Evolutionary conservation across 2,888 invertebrate genomes (phyloP).

Genomic region (Cyclophora punctaria): DNA sequence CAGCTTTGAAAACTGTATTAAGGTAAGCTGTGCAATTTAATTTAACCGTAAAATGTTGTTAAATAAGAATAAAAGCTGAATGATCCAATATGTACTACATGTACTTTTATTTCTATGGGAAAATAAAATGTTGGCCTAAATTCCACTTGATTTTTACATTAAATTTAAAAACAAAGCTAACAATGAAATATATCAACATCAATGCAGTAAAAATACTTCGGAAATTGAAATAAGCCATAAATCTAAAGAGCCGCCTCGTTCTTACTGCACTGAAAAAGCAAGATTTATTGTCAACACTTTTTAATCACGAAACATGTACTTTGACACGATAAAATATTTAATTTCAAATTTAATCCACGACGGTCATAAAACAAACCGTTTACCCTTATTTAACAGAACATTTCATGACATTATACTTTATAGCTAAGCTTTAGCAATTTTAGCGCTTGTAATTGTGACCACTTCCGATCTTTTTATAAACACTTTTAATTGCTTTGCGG

Average conservation of each 20-base stretch:
- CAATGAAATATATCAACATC: too few species aligned
- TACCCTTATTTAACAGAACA: slow-evolving; percentile 4
- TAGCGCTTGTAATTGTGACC: slow-evolving; percentile 2
- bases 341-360: slow-evolving; percentile 3
- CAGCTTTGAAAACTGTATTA: too few species aligned
- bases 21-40: too few species aligned
- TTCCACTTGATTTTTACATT: too few species aligned
- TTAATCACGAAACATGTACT: too few species aligned
- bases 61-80: too few species aligned
- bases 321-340: neutral
- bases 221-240: slow-evolving; percentile 11
- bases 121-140: too few species aligned
- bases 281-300: neutral
- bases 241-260: slow-evolving; percentile 9
- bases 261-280: slow-evolving; percentile 1
- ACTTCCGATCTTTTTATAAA: slow-evolving; percentile 10
- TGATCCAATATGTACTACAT: too few species aligned
- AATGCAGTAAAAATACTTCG: slow-evolving; percentile 4
- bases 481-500: slow-evolving; percentile 12
- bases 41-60: too few species aligned
- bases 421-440: slow-evolving; percentile 2
- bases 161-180: too few species aligned
- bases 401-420: slow-evolving; percentile 1
- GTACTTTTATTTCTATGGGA: too few species aligned
- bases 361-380: slow-evolving; percentile 6